phyloP scores from a whole-genome alignment of 2,888 invertebrate species.

The Brachylomia viminalis region DNA sequence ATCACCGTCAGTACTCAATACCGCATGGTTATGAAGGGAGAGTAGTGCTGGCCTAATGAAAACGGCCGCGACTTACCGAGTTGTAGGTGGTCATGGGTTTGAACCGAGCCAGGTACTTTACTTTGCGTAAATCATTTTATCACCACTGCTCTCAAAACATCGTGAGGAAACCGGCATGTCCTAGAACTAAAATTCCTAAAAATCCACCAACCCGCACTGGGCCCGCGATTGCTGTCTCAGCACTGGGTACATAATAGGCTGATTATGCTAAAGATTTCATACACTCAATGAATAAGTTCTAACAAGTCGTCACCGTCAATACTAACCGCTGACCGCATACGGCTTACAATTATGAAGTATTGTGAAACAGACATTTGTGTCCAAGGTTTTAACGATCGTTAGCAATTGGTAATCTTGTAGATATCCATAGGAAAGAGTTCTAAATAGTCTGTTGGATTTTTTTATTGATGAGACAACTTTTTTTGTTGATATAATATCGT shows the following conservation, averaged over 20 bases:
- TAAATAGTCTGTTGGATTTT: background rate
- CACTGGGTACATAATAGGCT: too few species aligned
- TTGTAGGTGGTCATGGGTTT: too few species aligned
- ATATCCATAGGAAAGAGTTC: background rate
- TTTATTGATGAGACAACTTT: background rate
- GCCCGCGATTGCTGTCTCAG: too few species aligned
- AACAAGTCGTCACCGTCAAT: background rate
- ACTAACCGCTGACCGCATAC: background rate
- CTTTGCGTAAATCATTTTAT: too few species aligned
- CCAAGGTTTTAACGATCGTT: slow-evolving; percentile 30
- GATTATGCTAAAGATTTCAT: background rate
- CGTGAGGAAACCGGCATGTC: too few species aligned
- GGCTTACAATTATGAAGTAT: slow-evolving; percentile 4
- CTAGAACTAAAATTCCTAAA: too few species aligned
- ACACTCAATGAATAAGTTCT: background rate
- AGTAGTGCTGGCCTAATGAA: too few species aligned
- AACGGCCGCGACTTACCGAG: too few species aligned
- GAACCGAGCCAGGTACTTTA: too few species aligned
- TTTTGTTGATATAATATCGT: background rate
- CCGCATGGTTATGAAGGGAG: too few species aligned
- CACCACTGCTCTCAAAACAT: too few species aligned
- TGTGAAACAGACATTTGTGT: slow-evolving; percentile 34
- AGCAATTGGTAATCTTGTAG: slow-evolving; percentile 5
- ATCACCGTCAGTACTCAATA: background rate
- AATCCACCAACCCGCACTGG: too few species aligned